These are phyloP conservation scores for Clinocottus analis DNA, from an alignment of 2,113 vertebrate species.

Conservation along the genomic window DNA sequence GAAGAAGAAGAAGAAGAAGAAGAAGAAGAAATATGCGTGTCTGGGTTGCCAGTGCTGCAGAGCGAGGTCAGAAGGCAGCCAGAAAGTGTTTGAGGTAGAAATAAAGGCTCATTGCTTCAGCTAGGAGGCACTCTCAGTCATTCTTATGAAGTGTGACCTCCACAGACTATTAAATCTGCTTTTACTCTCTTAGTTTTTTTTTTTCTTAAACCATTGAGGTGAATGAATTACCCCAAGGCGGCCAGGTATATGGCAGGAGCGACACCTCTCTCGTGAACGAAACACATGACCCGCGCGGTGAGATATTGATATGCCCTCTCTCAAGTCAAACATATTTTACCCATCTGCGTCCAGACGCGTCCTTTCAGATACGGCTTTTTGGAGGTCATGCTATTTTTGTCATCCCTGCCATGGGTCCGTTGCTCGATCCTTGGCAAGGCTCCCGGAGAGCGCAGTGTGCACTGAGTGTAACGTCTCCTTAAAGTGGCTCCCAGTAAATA, in stretches of 20 bases:
- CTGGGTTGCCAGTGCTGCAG: slow-evolving; percentile 53
- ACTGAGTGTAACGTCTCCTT: slow-evolving; percentile 49
- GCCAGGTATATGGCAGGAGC: slow-evolving; percentile 59
- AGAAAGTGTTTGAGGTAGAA: slow-evolving; percentile 75
- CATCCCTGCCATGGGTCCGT: slow-evolving; percentile 20
- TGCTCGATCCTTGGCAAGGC: slow-evolving; percentile 46
- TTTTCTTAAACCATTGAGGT: slow-evolving; percentile 61
- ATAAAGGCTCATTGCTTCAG: slow-evolving; percentile 75
- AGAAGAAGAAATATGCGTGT: slow-evolving; percentile 59
- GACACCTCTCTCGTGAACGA: slow-evolving; percentile 63
- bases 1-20: background rate
- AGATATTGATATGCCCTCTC: slow-evolving; percentile 69
- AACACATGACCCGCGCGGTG: slow-evolving; percentile 61
- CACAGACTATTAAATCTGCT: slow-evolving; percentile 74
- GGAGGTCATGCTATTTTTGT: slow-evolving; percentile 69
- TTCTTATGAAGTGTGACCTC: slow-evolving; percentile 80
- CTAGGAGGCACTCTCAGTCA: slow-evolving; percentile 68
- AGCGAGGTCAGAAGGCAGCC: slow-evolving; percentile 61
- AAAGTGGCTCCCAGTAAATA: slow-evolving; percentile 65
- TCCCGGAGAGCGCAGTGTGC: slow-evolving; percentile 49
- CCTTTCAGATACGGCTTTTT: slow-evolving; percentile 58
- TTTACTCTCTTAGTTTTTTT: slow-evolving; percentile 58
- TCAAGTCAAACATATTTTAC: slow-evolving; percentile 72
- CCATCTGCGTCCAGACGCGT: slow-evolving; percentile 53
- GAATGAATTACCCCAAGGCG: slow-evolving; percentile 71